Percentiles rank a stretch among this genome's conserved stretches.
Evolutionary conservation across 2,888 invertebrate species (phyloP).

Genomic region (Colostygia pectinataria): DNA sequence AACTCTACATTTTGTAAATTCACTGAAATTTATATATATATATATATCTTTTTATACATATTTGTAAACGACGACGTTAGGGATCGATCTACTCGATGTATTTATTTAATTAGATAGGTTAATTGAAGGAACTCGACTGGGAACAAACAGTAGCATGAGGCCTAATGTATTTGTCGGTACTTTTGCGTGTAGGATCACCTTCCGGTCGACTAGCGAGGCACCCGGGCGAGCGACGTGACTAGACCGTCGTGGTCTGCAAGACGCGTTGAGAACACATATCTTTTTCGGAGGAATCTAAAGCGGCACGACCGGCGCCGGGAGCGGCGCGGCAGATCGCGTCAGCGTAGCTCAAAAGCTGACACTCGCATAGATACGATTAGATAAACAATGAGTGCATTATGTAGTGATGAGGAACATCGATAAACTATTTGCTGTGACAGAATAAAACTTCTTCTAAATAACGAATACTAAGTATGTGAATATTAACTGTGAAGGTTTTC

Average conservation of each 20-base stretch:
- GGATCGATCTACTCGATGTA: constrained; percentile 70
- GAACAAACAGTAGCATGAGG: constrained; percentile 74
- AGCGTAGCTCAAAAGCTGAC: constrained; percentile 37
- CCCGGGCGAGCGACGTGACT: constrained; percentile 7
- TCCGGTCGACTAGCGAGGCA: constrained; percentile 4
- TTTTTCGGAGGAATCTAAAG: constrained; percentile 46
- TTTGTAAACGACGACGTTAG: constrained; percentile 74
- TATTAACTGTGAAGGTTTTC: constrained; percentile 43
- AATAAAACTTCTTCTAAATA: constrained; percentile 39
- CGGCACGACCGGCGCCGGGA: no score
- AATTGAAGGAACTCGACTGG: constrained; percentile 76
- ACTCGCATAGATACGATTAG: constrained; percentile 50
- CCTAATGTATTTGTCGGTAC: constrained; percentile 62
- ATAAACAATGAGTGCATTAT: constrained; percentile 47
- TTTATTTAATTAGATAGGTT: constrained; percentile 78
- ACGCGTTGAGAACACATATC: constrained; percentile 65
- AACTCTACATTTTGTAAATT: constrained; percentile 81
- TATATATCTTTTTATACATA: constrained; percentile 77
- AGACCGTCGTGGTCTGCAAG: constrained; percentile 38
- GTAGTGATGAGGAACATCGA: constrained; percentile 42
- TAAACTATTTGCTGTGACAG: constrained; percentile 23
- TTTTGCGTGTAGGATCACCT: constrained; percentile 32
- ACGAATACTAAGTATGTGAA: constrained; percentile 37
- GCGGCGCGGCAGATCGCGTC: constrained; percentile 41
- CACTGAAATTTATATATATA: constrained; percentile 73